Percentiles rank a stretch among this genome's conserved stretches.
Evolutionary conservation across 1,140 invertebrate species (phyloP).

Genomic region (Steinernema feltiae): DNA sequence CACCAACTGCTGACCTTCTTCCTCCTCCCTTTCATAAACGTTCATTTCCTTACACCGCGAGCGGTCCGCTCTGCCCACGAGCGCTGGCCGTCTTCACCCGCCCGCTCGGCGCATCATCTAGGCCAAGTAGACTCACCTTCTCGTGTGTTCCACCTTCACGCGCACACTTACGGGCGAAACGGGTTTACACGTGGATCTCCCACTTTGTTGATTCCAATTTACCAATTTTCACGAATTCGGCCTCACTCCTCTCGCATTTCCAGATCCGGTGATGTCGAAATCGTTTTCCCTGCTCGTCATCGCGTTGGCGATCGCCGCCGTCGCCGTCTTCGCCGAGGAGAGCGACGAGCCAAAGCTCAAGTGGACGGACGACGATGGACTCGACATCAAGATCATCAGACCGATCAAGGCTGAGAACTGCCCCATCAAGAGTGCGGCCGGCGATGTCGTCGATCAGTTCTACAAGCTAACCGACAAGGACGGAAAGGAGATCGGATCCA

Average conservation of each 20-base stretch:
- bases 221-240: background rate
- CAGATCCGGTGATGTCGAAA: background rate
- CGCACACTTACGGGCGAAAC: background rate
- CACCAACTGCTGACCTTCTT: too few relatives aligned
- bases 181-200: constrained; percentile 2
- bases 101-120: background rate
- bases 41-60: too few relatives aligned
- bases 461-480: constrained; percentile 53
- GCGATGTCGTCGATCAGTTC: constrained; percentile 54
- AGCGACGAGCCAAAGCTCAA: constrained; percentile 25
- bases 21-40: too few relatives aligned
- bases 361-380: constrained; percentile 51
- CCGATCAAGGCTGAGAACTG: constrained; percentile 54
- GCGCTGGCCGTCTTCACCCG: background rate
- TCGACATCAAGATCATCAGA: constrained; percentile 55
- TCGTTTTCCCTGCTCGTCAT: background rate
- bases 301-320: constrained; percentile 5
- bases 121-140: background rate
- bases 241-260: background rate
- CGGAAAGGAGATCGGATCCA: constrained; percentile 56
- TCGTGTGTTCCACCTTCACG: background rate
- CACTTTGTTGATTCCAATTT: background rate
- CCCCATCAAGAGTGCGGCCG: constrained; percentile 50
- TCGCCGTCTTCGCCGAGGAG: constrained; percentile 23
- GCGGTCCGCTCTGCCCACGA: background rate